Evolutionary conservation across 2,888 invertebrate genomes (phyloP).

Genomic region (Nephrotoma flavescens): DNA sequence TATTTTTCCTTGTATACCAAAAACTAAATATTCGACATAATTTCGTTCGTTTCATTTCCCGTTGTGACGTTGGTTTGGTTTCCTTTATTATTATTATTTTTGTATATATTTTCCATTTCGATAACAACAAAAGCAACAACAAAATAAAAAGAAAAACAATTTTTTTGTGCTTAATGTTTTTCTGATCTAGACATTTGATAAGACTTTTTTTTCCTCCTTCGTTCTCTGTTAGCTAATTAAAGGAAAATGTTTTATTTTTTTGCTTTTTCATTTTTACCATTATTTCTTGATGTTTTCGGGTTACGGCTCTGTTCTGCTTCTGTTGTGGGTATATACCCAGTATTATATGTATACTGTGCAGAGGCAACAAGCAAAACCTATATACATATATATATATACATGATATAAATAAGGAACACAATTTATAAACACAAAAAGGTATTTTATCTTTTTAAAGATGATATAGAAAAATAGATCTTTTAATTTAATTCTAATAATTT

Average conservation of each 20-base stretch:
- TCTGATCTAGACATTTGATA: neutral
- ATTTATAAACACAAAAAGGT: neutral
- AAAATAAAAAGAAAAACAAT: neutral
- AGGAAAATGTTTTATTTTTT: neutral
- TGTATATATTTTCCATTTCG: neutral
- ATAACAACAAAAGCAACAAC: neutral
- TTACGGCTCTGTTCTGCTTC: neutral
- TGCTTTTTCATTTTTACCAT: neutral
- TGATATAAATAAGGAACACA: neutral
- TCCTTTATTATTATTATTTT: neutral
- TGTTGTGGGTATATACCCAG: neutral
- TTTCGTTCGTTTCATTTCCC: neutral
- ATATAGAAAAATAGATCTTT: neutral
- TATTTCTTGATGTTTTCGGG: neutral
- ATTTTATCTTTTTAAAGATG: neutral
- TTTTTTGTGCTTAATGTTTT: neutral
- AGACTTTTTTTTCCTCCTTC: neutral
- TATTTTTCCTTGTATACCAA: neutral
- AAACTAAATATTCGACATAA: neutral
- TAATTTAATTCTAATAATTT: neutral
- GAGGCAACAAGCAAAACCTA: neutral
- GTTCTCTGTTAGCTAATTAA: neutral
- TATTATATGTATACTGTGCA: neutral
- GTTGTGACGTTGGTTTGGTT: neutral
- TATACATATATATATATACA: neutral